These are phyloP conservation scores for Ostrea edulis DNA, from an alignment of 1,140 invertebrate genomes.

Conservation along the genomic window DNA sequence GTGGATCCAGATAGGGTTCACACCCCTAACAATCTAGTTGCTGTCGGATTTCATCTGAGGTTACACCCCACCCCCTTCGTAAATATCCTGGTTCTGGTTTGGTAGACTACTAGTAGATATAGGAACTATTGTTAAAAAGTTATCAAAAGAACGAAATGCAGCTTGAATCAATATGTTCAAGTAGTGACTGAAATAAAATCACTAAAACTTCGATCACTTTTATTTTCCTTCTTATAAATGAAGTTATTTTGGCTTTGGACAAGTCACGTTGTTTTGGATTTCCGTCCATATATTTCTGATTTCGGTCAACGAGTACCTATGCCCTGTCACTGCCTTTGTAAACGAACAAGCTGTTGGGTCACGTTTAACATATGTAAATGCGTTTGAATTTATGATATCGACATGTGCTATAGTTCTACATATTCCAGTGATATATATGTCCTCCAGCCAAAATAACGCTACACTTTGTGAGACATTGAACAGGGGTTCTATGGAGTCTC, in stretches of 20 bases:
- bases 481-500: constrained; percentile 65
- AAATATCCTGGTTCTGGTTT: no score
- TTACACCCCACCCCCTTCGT: no score
- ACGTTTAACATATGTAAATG: constrained; percentile 51
- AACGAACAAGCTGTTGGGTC: constrained; percentile 49
- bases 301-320: constrained; percentile 47
- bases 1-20: no score
- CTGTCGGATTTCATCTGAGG: no score
- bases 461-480: constrained; percentile 63
- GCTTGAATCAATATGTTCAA: no score
- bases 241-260: neutral
- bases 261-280: constrained; percentile 38
- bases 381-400: constrained; percentile 9
- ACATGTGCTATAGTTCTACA: constrained; percentile 50
- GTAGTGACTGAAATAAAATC: no score
- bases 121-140: no score
- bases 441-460: constrained; percentile 74
- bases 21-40: no score
- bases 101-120: no score
- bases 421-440: constrained; percentile 76
- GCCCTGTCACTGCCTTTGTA: constrained; percentile 48
- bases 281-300: constrained; percentile 60
- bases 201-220: no score
- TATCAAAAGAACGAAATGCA: no score
- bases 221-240: neutral